phyloP scores from a whole-genome alignment of 2,888 invertebrate genomes.

The Hemicrepidius hirtus region DNA sequence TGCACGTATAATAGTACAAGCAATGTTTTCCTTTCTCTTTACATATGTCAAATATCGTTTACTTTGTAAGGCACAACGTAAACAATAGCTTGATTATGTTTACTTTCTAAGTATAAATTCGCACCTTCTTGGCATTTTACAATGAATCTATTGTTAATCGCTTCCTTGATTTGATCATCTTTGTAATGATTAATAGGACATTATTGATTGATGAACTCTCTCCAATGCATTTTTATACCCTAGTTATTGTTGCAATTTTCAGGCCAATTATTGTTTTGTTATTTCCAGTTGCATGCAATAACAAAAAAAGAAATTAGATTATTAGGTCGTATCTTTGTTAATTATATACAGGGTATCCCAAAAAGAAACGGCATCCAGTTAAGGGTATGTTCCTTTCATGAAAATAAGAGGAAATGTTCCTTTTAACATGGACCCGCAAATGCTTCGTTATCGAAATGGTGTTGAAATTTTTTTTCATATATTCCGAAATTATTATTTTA shows the following conservation, averaged over 20 bases:
- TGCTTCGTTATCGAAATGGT: no score
- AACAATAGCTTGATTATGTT: conserved; percentile 33
- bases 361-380: no score
- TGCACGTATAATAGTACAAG: conserved; percentile 1
- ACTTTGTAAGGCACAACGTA: conserved; percentile 11
- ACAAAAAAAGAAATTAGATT: no score
- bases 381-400: no score
- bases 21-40: conserved; percentile 28
- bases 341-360: no score
- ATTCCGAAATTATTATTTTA: no score
- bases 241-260: conserved; percentile 3
- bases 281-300: neutral
- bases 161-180: conserved; percentile 15
- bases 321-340: no score
- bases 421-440: no score
- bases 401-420: no score
- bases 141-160: neutral
- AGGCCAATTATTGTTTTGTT: conserved; percentile 2
- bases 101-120: conserved; percentile 30
- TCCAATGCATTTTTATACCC: neutral
- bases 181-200: neutral
- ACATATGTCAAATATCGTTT: conserved; percentile 20
- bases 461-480: no score
- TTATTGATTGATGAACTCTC: conserved; percentile 11
- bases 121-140: conserved; percentile 28